Evolutionary conservation across 2,113 vertebrate species (phyloP).

Genomic region (Coregonus clupeaformis): DNA sequence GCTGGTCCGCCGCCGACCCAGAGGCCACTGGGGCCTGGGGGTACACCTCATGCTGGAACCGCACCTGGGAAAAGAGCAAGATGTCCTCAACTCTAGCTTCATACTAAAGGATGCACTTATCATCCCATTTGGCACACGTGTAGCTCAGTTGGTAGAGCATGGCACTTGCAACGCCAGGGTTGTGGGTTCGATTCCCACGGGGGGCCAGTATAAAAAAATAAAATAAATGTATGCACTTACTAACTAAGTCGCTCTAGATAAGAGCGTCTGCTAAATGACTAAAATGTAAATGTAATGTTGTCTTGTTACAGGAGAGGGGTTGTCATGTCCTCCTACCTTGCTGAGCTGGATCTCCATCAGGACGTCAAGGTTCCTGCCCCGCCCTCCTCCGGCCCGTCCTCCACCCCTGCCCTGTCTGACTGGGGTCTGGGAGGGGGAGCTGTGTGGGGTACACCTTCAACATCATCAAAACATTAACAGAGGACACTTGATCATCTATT

Average conservation of each 20-base stretch:
- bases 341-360: conserved; percentile 98
- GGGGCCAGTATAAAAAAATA: too few relatives aligned
- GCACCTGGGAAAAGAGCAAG: conserved; percentile 75
- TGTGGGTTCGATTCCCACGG: too few relatives aligned
- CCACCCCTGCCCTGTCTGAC: conserved; percentile 77
- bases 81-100: not conserved
- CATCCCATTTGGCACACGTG: too few relatives aligned
- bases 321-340: conserved; percentile 75
- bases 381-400: conserved; percentile 78
- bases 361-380: conserved; percentile 89
- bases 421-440: conserved; percentile 91
- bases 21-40: conserved; percentile 66
- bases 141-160: too few relatives aligned
- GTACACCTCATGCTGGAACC: conserved; percentile 97
- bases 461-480: not conserved
- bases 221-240: too few relatives aligned
- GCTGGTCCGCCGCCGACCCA: conserved; percentile 78
- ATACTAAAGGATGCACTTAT: too few relatives aligned
- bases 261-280: too few relatives aligned
- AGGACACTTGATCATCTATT: not conserved
- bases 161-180: too few relatives aligned
- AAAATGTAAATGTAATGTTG: too few relatives aligned
- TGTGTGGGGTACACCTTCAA: conserved; percentile 83
- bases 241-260: too few relatives aligned
- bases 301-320: too few relatives aligned